Percentiles rank a stretch among this genome's conserved stretches.
These are phyloP conservation scores for Phylloscopus trochilus DNA, from an alignment of 2,113 vertebrate genomes.

Conservation along the genomic window DNA sequence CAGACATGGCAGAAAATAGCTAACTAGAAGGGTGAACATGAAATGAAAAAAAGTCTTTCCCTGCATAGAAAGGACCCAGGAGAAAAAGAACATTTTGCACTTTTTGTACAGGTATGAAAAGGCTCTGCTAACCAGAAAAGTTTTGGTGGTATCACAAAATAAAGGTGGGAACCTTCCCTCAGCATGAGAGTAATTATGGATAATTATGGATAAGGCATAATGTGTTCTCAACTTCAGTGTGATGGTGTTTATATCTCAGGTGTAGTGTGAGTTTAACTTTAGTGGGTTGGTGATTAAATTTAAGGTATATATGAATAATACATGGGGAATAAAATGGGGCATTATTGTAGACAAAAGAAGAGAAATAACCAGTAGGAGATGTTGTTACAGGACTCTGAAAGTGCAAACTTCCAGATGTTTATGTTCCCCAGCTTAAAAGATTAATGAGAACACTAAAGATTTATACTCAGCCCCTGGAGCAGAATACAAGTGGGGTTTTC, in stretches of 20 bases:
- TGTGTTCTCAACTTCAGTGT: slow-evolving; percentile 60
- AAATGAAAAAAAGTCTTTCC: not conserved
- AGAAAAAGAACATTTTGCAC: not conserved
- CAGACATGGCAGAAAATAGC: not conserved
- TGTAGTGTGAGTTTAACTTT: slow-evolving; percentile 71
- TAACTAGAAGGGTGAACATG: not conserved
- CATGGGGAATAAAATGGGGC: slow-evolving; percentile 51
- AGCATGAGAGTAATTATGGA: slow-evolving; percentile 67
- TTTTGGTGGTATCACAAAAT: slow-evolving; percentile 47
- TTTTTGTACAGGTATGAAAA: slow-evolving; percentile 27
- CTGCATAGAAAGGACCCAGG: not conserved
- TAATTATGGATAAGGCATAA: slow-evolving; percentile 70
- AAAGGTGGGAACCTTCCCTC: slow-evolving; percentile 61
- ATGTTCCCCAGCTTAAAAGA: slow-evolving; percentile 52
- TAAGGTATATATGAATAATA: slow-evolving; percentile 74
- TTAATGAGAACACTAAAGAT: slow-evolving; percentile 57
- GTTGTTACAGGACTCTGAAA: slow-evolving; percentile 49
- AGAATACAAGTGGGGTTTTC: slow-evolving; percentile 36
- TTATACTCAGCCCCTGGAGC: slow-evolving; percentile 42
- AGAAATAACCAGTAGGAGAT: slow-evolving; percentile 57
- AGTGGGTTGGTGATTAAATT: slow-evolving; percentile 71
- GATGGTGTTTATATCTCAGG: slow-evolving; percentile 72
- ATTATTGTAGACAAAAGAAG: slow-evolving; percentile 54
- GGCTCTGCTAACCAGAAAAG: slow-evolving; percentile 9
- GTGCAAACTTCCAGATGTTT: slow-evolving; percentile 63